Evolutionary conservation across 2,888 invertebrate genomes (phyloP).

Genomic region (Philereme vetulata): DNA sequence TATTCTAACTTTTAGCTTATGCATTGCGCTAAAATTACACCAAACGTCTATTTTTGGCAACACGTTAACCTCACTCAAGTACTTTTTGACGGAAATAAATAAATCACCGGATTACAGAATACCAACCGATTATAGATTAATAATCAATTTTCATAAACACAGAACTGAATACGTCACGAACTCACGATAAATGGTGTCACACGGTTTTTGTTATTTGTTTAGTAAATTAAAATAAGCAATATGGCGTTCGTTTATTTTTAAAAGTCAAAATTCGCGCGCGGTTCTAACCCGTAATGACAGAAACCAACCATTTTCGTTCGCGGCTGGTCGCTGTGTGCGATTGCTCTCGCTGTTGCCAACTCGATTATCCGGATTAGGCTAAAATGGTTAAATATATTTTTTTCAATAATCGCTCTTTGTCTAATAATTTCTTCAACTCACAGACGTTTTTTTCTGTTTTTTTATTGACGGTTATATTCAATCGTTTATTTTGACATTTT

Average conservation of each 20-base stretch:
- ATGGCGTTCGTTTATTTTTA: constrained; percentile 74
- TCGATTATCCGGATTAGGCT: no score
- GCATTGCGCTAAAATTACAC: constrained; percentile 67
- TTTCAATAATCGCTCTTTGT: no score
- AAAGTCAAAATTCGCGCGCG: constrained; percentile 70
- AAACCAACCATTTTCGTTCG: constrained; percentile 65
- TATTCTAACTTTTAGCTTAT: constrained; percentile 58
- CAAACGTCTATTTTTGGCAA: constrained; percentile 58
- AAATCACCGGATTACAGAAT: constrained; percentile 13
- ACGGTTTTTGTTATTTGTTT: constrained; percentile 40
- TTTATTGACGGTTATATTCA: no score
- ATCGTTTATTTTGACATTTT: no score
- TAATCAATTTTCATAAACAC: constrained; percentile 21
- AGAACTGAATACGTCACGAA: neutral
- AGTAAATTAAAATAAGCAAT: constrained; percentile 66
- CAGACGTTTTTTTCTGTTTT: no score
- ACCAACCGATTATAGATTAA: constrained; percentile 11
- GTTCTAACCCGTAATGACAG: constrained; percentile 47
- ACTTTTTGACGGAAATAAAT: constrained; percentile 9
- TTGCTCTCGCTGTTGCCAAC: no score
- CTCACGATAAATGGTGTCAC: constrained; percentile 5
- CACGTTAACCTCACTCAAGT: constrained; percentile 38
- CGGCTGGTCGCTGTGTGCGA: constrained; percentile 65
- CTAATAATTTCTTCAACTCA: no score
- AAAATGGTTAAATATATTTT: no score